Evolutionary conservation across 2,113 vertebrate genomes (phyloP), one percentile per base, ranked within the genome.

Genomic region (Anhinga rufa): DNA sequence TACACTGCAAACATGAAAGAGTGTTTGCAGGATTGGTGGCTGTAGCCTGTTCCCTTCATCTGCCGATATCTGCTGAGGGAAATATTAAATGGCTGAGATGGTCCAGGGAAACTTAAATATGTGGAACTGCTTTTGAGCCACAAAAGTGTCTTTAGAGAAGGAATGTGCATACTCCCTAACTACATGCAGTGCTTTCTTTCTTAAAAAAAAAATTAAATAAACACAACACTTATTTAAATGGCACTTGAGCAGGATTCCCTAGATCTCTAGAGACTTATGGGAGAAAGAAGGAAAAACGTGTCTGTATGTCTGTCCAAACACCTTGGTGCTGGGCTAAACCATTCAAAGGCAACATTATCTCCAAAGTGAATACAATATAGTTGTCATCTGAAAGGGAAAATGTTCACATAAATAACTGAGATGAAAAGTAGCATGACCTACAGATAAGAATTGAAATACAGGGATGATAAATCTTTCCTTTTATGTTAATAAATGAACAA

Each of bases 401-500:
- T 1, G 7, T 64, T 79, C 84, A 71, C 61, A 87, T 78, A 71
- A 95, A 87, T 74, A 91, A 91, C 29, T 66, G 52, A 92, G 32
- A 91, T 61, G 44, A 85, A 80, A 94, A 85, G 40, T 34, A 87
- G 64, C 64, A 61, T 80, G 78, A 94, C 48, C 54, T 85, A 61
- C 25, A 52, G 66, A 49, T 64, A 84, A 82, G 70, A 89, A 91
- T 1, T 57, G 70, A 92, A 95, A 91, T 55, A 68, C 4, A 17
- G 15, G 32, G 12, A 76, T 31, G 55, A 91, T 90, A 95, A 65
- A 87, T 91, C 25, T 90, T 62, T 51, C 42, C 12, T 84, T 82
- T 72, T 66, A 75, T 54, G 18, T 82, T 85, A 91, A 87, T 38
- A 95, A 96, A 74, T 42, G 28, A 95, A 86, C 29, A 96, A 89